Evolutionary conservation across 2,888 invertebrate species (phyloP).

Genomic region (Parascotia fuliginaria): DNA sequence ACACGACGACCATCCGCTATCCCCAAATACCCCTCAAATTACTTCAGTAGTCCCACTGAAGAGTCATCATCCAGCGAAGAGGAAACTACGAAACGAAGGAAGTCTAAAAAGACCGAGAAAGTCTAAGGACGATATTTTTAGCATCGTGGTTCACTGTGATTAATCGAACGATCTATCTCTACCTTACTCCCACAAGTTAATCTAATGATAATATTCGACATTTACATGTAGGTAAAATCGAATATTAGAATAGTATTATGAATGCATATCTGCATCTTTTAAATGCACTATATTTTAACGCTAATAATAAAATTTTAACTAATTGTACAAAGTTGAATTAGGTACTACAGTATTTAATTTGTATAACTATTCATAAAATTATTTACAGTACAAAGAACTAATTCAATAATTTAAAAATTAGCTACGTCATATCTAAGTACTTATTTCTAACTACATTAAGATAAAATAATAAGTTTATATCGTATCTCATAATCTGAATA

Average conservation of each 20-base stretch:
- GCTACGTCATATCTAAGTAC: too few species aligned
- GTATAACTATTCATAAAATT: too few species aligned
- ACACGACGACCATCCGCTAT: constrained; percentile 69
- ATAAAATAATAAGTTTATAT: not conserved
- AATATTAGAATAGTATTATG: not conserved
- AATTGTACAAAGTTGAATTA: not conserved
- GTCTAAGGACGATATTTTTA: constrained; percentile 27
- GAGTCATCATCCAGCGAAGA: constrained; percentile 74
- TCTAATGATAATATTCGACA: constrained; percentile 2
- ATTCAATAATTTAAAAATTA: too few species aligned
- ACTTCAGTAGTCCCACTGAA: constrained; percentile 66
- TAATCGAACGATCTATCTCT: constrained; percentile 24
- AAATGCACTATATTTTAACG: not conserved
- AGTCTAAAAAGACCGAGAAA: constrained; percentile 44
- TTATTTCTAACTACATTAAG: too few species aligned
- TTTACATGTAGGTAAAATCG: not conserved
- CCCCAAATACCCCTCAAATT: constrained; percentile 72
- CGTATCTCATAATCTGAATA: not conserved
- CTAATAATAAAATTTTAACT: not conserved
- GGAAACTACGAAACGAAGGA: constrained; percentile 46
- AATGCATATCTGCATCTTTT: not conserved
- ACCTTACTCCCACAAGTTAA: constrained; percentile 2
- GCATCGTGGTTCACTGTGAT: not conserved
- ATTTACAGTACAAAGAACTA: too few species aligned
- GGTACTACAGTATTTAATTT: too few species aligned